These are phyloP conservation scores for Elephas maximus DNA, from an alignment of 2,113 vertebrate genomes.

Conservation along the genomic window DNA sequence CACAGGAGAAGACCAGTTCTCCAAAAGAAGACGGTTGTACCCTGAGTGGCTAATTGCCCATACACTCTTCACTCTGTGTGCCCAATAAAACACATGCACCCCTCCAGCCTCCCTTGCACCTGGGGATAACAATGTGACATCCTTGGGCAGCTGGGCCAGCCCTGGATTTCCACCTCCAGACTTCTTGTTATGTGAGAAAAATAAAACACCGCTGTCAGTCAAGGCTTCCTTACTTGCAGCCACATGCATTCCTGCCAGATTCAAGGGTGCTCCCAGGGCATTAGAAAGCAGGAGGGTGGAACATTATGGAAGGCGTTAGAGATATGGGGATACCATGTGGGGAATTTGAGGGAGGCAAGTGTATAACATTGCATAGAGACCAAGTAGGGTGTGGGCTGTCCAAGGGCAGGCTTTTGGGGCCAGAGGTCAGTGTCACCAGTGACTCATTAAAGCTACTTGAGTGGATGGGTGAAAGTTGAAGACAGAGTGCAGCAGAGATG, in stretches of 20 bases:
- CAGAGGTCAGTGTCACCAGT: not conserved
- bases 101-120: not conserved
- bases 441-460: not conserved
- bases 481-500: not conserved
- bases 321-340: not conserved
- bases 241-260: not conserved
- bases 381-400: accelerated
- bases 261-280: not conserved
- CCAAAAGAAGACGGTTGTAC: not conserved
- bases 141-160: not conserved
- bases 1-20: not conserved
- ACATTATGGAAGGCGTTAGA: accelerated
- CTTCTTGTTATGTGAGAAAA: not conserved
- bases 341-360: too few relatives aligned
- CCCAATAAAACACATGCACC: not conserved
- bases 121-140: not conserved
- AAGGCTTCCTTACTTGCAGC: not conserved
- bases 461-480: not conserved
- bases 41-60: too few relatives aligned
- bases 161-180: not conserved
- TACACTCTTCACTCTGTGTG: not conserved
- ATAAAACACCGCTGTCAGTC: not conserved
- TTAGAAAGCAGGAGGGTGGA: not conserved
- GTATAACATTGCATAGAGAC: not conserved
- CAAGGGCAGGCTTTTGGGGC: not conserved